phyloP scores from a whole-genome alignment of 2,888 invertebrate species.

The Chloromyia formosa region DNA sequence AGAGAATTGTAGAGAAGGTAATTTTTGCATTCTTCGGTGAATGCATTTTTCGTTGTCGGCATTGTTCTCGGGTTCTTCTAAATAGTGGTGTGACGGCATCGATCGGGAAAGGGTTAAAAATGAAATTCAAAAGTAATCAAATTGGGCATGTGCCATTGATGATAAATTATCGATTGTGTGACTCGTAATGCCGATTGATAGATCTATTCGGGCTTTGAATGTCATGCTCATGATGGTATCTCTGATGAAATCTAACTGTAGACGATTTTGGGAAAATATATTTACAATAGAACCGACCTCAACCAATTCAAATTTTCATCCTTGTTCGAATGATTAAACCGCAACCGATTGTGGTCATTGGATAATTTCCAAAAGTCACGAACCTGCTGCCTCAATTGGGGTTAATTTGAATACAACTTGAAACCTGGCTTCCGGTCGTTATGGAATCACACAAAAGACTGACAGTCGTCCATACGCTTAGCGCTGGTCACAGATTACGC shows the following conservation, averaged over 20 bases:
- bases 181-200: too few species aligned
- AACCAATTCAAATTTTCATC: background rate
- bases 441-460: conserved; percentile 16
- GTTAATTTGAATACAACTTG: background rate
- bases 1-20: background rate
- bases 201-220: too few species aligned
- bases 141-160: conserved; percentile 32
- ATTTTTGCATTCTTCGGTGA: conserved; percentile 25
- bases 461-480: conserved; percentile 4
- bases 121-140: conserved; percentile 29
- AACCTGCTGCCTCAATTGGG: conserved; percentile 15
- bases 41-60: conserved; percentile 16
- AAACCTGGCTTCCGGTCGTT: conserved; percentile 21
- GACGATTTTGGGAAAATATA: background rate
- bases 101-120: conserved; percentile 17
- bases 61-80: background rate
- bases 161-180: conserved; percentile 24
- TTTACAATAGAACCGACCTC: background rate
- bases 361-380: conserved; percentile 25
- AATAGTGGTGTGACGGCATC: conserved; percentile 13
- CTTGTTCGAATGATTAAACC: background rate
- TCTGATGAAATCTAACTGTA: background rate
- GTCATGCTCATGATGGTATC: background rate
- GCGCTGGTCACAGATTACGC: conserved; percentile 18
- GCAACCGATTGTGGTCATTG: background rate